phyloP scores from a whole-genome alignment of 2,113 vertebrate species.

The Otocyon megalotis region DNA sequence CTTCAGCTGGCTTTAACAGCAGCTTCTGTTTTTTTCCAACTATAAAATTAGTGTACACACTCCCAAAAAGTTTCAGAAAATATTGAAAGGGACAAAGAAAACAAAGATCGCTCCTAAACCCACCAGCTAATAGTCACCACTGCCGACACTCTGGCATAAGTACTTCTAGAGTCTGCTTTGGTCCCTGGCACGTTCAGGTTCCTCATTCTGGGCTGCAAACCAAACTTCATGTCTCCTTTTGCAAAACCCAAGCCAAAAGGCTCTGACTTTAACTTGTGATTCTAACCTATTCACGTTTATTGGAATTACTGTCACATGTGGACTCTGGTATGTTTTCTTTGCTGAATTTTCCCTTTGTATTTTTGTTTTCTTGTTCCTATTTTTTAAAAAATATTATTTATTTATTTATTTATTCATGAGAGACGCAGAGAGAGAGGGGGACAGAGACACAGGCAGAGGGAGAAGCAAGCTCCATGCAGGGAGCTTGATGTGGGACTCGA shows the following conservation, averaged over 20 bases:
- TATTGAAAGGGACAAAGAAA: neutral
- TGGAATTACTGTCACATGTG: neutral
- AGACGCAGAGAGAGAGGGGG: too few relatives aligned
- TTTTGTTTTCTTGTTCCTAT: neutral
- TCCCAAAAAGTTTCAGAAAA: neutral
- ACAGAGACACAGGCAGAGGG: too few relatives aligned
- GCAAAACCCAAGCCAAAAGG: neutral
- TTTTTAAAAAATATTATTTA: neutral
- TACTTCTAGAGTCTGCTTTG: neutral
- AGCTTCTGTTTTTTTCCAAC: neutral
- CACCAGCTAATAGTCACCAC: neutral
- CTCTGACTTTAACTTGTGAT: neutral
- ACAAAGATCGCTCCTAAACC: neutral
- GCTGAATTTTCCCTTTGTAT: neutral
- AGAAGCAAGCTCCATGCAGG: too few relatives aligned
- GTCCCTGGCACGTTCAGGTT: neutral
- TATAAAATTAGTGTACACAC: neutral
- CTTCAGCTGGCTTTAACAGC: neutral
- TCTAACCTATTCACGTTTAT: conserved; percentile 11
- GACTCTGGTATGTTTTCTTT: neutral
- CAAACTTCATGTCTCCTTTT: neutral
- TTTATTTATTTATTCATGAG: too few relatives aligned
- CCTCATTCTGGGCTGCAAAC: neutral
- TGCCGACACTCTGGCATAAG: neutral
- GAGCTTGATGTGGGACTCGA: too few relatives aligned